Evolutionary conservation across 2,113 vertebrate genomes (phyloP).

Genomic region (Dromas ardeola): DNA sequence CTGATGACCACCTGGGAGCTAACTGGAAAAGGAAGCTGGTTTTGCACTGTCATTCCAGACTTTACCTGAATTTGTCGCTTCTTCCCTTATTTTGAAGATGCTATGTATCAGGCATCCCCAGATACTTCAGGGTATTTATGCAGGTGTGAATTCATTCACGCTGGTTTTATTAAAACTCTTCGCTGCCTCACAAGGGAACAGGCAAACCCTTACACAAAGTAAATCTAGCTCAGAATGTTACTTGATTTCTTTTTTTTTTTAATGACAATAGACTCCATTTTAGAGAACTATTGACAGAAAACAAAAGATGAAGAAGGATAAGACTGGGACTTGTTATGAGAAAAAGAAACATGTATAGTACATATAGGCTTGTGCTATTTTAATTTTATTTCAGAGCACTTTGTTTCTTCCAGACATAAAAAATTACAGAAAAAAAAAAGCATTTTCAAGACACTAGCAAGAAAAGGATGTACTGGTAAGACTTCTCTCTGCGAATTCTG

Average conservation of each 20-base stretch:
- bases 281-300: background rate
- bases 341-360: background rate
- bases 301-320: background rate
- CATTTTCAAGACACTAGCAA: background rate
- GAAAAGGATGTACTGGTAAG: background rate
- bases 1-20: accelerated
- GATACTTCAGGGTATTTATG: background rate
- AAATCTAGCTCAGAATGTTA: background rate
- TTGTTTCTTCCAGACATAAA: background rate
- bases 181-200: background rate
- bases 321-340: background rate
- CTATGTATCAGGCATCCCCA: background rate
- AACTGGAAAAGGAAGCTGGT: background rate
- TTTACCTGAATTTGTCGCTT: background rate
- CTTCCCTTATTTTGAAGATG: background rate
- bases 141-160: background rate
- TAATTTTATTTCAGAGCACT: background rate
- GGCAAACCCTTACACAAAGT: background rate
- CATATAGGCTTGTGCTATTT: background rate
- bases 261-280: background rate
- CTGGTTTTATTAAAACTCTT: background rate
- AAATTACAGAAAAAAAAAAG: background rate
- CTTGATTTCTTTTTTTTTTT: background rate
- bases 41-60: background rate
- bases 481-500: background rate